phyloP scores from a whole-genome alignment of 2,113 vertebrate species.

The Eurypyga helias region DNA sequence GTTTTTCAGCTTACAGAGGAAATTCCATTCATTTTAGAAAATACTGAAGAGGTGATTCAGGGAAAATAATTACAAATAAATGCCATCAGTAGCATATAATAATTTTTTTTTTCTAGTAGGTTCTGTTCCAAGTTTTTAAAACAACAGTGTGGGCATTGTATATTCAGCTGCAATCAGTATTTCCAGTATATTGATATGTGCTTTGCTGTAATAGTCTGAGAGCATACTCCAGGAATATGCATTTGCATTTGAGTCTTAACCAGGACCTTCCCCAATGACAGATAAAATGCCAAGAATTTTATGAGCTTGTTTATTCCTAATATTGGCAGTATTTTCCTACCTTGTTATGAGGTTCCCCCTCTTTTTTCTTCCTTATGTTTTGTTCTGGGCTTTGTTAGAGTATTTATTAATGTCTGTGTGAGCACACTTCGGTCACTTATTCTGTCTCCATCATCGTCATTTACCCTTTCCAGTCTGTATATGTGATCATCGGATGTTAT shows the following conservation, averaged over 20 bases:
- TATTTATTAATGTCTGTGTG: neutral
- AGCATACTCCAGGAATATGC: neutral
- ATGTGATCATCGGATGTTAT: fast-evolving
- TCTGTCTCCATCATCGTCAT: neutral
- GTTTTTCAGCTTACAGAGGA: neutral
- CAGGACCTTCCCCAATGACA: neutral
- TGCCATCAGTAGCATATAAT: neutral
- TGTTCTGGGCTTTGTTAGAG: neutral
- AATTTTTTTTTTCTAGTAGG: neutral
- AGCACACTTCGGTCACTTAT: neutral
- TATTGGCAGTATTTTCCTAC: neutral
- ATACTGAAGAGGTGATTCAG: neutral
- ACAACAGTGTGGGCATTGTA: neutral
- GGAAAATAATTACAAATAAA: neutral
- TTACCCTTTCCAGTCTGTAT: neutral
- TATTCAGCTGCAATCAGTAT: neutral
- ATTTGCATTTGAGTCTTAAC: neutral
- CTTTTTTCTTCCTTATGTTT: neutral
- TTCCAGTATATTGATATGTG: neutral
- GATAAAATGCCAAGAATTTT: neutral
- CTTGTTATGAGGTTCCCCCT: neutral
- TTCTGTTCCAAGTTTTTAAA: neutral
- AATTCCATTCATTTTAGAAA: constrained; percentile 6
- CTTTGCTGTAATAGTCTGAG: neutral
- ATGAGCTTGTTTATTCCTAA: neutral